Percentiles rank a stretch among this genome's conserved stretches.
These are phyloP conservation scores for Tetramorium simillimum DNA, from an alignment of 1,140 invertebrate species.

Conservation along the genomic window DNA sequence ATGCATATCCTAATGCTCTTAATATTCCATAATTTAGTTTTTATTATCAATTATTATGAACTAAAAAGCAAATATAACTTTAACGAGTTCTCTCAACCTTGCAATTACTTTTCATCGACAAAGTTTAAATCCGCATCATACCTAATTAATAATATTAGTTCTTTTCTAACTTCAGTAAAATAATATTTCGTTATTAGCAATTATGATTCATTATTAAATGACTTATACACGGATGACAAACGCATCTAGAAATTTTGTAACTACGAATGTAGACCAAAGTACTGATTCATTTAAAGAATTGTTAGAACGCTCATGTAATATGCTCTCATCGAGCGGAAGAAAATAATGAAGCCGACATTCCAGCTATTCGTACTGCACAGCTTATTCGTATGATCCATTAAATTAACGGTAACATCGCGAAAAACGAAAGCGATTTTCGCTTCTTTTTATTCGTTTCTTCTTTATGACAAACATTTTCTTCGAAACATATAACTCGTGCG, in stretches of 20 bases:
- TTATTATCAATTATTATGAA: conserved; percentile 34
- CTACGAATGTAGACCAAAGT: not conserved
- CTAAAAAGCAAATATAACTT: conserved; percentile 25
- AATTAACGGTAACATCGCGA: conserved; percentile 18
- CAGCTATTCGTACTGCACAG: not conserved
- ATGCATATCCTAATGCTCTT: not conserved
- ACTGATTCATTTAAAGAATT: not conserved
- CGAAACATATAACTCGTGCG: conserved; percentile 1
- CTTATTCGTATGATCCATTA: not conserved
- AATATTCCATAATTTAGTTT: not conserved
- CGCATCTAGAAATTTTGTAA: not conserved
- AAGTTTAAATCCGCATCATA: conserved; percentile 17
- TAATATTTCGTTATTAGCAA: conserved; percentile 2
- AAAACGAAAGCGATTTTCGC: conserved; percentile 15
- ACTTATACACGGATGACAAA: not conserved
- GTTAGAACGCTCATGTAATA: not conserved
- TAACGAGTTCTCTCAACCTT: conserved; percentile 13
- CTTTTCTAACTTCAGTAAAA: not conserved
- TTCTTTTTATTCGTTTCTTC: conserved; percentile 9
- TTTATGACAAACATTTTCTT: conserved; percentile 35
- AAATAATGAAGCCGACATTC: conserved; percentile 13
- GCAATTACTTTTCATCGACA: conserved; percentile 34
- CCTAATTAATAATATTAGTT: conserved; percentile 17
- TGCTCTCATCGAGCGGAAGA: not conserved
- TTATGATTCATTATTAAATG: not conserved